These are phyloP conservation scores for Grallaria varia DNA, from an alignment of 2,113 vertebrate species.

Conservation along the genomic window DNA sequence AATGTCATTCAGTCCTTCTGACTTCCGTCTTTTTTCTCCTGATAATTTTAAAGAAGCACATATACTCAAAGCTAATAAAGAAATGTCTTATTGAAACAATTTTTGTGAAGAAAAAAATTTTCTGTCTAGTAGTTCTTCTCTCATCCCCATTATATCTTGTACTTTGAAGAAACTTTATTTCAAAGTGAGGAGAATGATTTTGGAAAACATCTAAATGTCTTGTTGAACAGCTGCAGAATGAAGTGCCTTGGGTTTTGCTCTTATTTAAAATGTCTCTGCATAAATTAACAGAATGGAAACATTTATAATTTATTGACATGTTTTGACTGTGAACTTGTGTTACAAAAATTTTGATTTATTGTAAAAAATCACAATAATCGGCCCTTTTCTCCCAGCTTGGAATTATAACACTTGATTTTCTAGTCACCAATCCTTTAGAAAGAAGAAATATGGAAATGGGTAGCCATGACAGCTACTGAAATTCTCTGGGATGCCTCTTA, in stretches of 20 bases:
- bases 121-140: neutral
- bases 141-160: neutral
- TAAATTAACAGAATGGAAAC: slow-evolving; percentile 2
- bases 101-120: neutral
- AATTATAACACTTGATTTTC: neutral
- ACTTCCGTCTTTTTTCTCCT: neutral
- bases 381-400: neutral
- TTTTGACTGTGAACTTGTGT: neutral
- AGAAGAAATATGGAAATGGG: neutral
- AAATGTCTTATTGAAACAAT: neutral
- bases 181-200: neutral
- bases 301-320: neutral
- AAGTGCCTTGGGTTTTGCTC: slow-evolving; percentile 15
- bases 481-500: neutral
- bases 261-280: neutral
- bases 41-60: neutral
- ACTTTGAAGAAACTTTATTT: neutral
- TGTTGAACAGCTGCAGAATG: neutral
- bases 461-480: neutral
- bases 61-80: neutral
- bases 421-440: neutral
- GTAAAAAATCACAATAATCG: neutral
- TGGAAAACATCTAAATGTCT: neutral
- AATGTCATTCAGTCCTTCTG: neutral
- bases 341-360: neutral